Evolutionary conservation across 2,113 vertebrate species (phyloP), one percentile per base, ranked within the genome.

Genomic region (Rissa tridactyla): DNA sequence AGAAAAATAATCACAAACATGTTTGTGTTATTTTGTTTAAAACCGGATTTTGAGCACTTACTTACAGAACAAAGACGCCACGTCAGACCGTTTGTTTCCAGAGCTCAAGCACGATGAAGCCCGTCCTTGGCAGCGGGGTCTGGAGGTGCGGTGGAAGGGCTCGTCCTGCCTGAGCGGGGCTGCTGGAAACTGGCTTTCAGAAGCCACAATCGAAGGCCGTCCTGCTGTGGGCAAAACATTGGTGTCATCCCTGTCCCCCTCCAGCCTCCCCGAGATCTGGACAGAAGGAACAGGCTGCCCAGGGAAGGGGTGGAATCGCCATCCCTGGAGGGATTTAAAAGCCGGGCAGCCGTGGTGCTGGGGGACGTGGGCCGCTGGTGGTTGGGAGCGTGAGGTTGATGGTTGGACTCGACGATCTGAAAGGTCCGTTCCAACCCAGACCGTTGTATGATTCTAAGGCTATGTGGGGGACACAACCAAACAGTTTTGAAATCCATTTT

Each of bases 51-150:
- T 1, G 61, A 60, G 61, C 26, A 12, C 40, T 46, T 36, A 5
- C 3, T 34, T 44, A 44, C 46, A 18, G 64, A 84, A 14, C 82
- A 30, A 14, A 72, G 82, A 4, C 36, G 38, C 30, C 32, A 18
- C 13, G 1, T 11, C 5, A 9, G 29, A 34, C 19, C 2, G 4
- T 66, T 58, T 1, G 7, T 51, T 73, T 52, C 57, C 29, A 3
- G 14, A 40, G 57, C 32, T 55, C 26, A 29, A 0, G 13, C 12
- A 1, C 7, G 34, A 25, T 14, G 4, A 52, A 6, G 4, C 40
- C 52, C 5, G 15, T 11, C 60, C 27, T 5, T 10, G 3, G 0
- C 5, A 10, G 44, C 7, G 11, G 20, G 3, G 29, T 6, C 4
- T 18, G 23, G 11, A 18, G 49, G 47, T 5, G 6, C 2, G 12